Conservation (phyloP, 2,888 invertebrate species). For the Patella pellucida region DNA sequence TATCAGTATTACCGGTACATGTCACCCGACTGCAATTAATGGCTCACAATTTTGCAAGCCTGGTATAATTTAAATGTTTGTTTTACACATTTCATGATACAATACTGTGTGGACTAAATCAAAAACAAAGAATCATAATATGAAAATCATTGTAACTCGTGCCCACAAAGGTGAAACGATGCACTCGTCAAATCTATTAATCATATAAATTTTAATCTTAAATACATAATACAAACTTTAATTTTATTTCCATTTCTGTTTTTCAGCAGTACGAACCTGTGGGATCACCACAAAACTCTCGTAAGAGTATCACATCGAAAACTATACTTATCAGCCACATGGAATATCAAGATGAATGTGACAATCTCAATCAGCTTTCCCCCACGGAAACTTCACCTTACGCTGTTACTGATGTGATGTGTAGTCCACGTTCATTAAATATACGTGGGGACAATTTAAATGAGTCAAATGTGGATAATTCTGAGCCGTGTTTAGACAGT, state of each 20-base stretch:
- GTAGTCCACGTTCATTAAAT: not conserved
- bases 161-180: no score
- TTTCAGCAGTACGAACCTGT: constrained; percentile 3
- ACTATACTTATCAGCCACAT: constrained; percentile 13
- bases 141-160: no score
- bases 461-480: not conserved
- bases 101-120: no score
- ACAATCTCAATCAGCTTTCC: not conserved
- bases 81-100: no score
- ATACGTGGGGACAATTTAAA: not conserved
- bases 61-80: no score
- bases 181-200: no score
- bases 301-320: constrained; percentile 19
- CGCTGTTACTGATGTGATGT: not conserved
- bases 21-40: no score
- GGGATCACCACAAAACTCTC: not conserved
- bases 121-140: no score
- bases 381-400: not conserved
- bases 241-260: not conserved
- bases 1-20: no score
- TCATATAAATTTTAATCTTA: no score
- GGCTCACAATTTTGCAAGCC: no score
- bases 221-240: no score
- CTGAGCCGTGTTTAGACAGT: not conserved
- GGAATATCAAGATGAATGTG: constrained; percentile 12